Conservation (phyloP, 2,113 vertebrate genomes). For the Nasalis larvatus region DNA sequence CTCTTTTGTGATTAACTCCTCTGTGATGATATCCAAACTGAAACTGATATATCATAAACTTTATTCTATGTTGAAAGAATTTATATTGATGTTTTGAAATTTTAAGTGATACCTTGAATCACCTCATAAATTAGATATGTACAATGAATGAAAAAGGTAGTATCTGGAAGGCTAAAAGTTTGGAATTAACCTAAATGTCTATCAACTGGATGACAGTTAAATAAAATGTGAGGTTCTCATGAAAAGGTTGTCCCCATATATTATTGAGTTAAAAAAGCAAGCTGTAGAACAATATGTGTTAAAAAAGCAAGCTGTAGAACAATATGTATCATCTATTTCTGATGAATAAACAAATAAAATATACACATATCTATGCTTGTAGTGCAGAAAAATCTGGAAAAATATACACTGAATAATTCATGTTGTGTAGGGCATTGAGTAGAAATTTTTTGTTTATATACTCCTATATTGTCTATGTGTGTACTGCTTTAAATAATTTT, state of each 20-base stretch:
- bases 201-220: not conserved
- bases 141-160: not conserved
- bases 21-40: not conserved
- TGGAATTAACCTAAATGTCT: not conserved
- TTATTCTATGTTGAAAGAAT: not conserved
- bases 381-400: constrained; percentile 16
- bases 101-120: not conserved
- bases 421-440: not conserved
- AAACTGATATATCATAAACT: not conserved
- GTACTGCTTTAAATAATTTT: not conserved
- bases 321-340: not conserved
- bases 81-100: not conserved
- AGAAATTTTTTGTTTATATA: not conserved
- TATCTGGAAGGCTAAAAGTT: not conserved
- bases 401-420: not conserved
- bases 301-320: not conserved
- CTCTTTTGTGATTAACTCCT: not conserved
- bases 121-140: constrained; percentile 14
- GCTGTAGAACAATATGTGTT: not conserved
- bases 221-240: not conserved
- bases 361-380: not conserved
- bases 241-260: not conserved
- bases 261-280: not conserved
- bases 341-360: not conserved
- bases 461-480: not conserved